phyloP scores from a whole-genome alignment of 2,113 vertebrate species.

The Macaca mulatta region DNA sequence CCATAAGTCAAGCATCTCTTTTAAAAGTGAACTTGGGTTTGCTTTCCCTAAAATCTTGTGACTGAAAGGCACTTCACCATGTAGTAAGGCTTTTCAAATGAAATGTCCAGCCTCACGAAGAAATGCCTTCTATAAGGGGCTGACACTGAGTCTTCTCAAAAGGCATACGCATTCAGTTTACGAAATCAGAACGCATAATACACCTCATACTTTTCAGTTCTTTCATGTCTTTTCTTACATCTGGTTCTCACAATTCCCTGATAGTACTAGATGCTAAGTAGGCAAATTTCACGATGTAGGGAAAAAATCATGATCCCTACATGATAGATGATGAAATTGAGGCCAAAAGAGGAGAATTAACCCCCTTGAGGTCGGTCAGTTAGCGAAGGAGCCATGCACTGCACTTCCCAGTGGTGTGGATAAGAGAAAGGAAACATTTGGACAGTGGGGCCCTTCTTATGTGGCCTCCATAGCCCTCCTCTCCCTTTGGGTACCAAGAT shows the following conservation, averaged over 20 bases:
- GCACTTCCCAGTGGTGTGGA: not conserved
- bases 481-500: not conserved
- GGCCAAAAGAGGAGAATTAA: not conserved
- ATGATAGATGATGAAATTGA: not conserved
- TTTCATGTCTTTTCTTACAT: not conserved
- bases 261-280: not conserved
- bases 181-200: not conserved
- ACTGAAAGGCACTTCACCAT: not conserved
- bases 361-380: not conserved
- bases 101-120: not conserved
- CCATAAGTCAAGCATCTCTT: not conserved
- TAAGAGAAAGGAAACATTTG: accelerated
- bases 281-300: not conserved
- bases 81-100: not conserved
- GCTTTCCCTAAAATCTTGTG: not conserved
- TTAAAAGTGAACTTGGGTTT: not conserved
- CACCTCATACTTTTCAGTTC: not conserved
- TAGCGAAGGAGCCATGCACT: not conserved
- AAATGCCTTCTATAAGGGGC: accelerated
- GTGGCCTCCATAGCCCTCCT: not conserved
- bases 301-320: not conserved
- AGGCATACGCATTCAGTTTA: not conserved
- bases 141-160: not conserved
- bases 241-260: not conserved
- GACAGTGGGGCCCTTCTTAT: not conserved